Percentiles rank a stretch among this genome's conserved stretches.
Conservation (phyloP, 2,797 vertebrate genomes). For the Chiroxiphia lanceolata region DNA sequence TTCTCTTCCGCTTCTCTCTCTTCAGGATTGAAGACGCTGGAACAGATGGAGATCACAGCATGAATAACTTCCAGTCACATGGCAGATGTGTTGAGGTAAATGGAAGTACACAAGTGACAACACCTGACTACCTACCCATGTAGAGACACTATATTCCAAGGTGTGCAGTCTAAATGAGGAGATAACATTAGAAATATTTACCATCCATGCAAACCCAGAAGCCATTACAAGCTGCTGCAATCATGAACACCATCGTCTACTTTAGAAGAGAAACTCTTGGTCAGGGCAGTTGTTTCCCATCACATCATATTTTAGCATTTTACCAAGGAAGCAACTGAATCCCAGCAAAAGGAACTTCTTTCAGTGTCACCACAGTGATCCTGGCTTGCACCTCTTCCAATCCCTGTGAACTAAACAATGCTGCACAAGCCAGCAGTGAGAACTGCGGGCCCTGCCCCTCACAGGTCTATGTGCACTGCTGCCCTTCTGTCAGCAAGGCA, state of each 20-base stretch:
- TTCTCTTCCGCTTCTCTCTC: constrained; percentile 93
- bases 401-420: not conserved
- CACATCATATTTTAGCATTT: not conserved
- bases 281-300: not conserved
- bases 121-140: not conserved
- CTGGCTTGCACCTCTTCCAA: not conserved
- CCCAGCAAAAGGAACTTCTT: not conserved
- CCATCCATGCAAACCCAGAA: not conserved
- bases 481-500: not conserved
- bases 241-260: not conserved
- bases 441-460: not conserved
- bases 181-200: not conserved
- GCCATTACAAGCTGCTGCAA: not conserved
- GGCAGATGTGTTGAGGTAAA: not conserved
- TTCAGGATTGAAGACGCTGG: constrained; percentile 95
- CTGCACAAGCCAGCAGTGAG: not conserved
- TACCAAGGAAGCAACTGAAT: not conserved
- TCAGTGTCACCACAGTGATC: not conserved
- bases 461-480: not conserved
- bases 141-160: not conserved
- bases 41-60: constrained; percentile 42
- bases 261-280: not conserved
- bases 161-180: not conserved
- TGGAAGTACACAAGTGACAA: not conserved
- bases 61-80: not conserved